These are phyloP conservation scores for Rhinopomastus cyanomelas DNA, from an alignment of 2,113 vertebrate species.

Conservation along the genomic window DNA sequence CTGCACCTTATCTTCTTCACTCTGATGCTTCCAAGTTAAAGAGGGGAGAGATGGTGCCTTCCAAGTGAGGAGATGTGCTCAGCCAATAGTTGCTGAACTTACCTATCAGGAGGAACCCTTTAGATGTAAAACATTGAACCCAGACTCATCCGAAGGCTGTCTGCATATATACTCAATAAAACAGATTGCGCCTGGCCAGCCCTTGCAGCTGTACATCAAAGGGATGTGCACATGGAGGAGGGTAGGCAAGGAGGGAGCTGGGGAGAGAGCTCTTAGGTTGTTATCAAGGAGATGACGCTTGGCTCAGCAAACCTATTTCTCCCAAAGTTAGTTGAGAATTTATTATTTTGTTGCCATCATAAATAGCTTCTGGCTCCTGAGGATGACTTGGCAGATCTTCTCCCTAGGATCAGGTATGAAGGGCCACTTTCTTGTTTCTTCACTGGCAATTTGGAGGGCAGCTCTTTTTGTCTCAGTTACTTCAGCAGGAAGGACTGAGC, in stretches of 20 bases:
- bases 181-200: slow-evolving; percentile 27
- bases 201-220: slow-evolving; percentile 52
- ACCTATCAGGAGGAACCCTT: neutral
- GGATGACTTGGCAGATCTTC: neutral
- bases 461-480: neutral
- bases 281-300: slow-evolving; percentile 33
- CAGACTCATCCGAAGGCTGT: neutral
- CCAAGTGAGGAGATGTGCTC: neutral
- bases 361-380: neutral
- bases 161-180: neutral
- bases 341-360: neutral
- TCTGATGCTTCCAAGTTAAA: neutral
- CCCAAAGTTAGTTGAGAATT: neutral
- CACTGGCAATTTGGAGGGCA: neutral
- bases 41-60: neutral
- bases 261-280: slow-evolving; percentile 28
- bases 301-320: slow-evolving; percentile 26
- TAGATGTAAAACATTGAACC: neutral
- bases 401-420: neutral
- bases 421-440: neutral
- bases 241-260: neutral
- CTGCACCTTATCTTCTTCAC: neutral
- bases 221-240: neutral
- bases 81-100: neutral
- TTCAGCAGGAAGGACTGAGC: neutral